Evolutionary conservation across 2,113 vertebrate genomes (phyloP), one percentile per base, ranked within the genome.

Genomic region (Gorilla gorilla): DNA sequence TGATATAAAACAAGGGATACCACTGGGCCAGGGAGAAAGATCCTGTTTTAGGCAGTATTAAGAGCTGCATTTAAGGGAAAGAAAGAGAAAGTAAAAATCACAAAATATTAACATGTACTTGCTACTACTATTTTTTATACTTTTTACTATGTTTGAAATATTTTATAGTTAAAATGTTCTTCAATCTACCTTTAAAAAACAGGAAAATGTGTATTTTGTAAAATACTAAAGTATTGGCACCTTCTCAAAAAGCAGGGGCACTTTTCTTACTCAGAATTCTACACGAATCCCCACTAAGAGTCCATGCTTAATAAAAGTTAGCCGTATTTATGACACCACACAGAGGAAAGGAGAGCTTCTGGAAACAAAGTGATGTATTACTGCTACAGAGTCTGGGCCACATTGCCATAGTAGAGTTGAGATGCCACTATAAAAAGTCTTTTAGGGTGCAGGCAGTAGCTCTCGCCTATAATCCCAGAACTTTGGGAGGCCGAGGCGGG

Each of bases 321-420:
- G n/a, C 9, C 32, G 4, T 3, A 40, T 35, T 23, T 13, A 13
- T 55, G 38, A 43, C 12, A n/a, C 9, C n/a, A 12, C 2, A 1
- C 38, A 84, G 48, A 66, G 45, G 32, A 25, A 40, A 64, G 23
- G 18, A 48, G 3, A 43, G 40, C 22, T 89, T 80, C 78, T 17
- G 14, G 10, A 85, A 89, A 35, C 25, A 22, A 70, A 30, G 5
- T 11, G 23, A 25, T 40, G 1, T 2, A 3, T 35, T n/a, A 8
- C 32, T 35, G 22, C 18, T 23, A 8, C 40, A n/a, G 22, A 0
- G 35, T 32, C 4, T 83, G 32, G 45, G 45, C 16, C 35, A 76
- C 8, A 1, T 2, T 25, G 3, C 18, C 25, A 2, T 3, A 14
- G 23, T 7, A 35, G 8, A 18, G 27, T 18, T 18, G 4, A 64